Base-by-base conservation (phyloP, 92 coral and sea anemone genomes). In the Umimayanthus chanpuru region DNA sequence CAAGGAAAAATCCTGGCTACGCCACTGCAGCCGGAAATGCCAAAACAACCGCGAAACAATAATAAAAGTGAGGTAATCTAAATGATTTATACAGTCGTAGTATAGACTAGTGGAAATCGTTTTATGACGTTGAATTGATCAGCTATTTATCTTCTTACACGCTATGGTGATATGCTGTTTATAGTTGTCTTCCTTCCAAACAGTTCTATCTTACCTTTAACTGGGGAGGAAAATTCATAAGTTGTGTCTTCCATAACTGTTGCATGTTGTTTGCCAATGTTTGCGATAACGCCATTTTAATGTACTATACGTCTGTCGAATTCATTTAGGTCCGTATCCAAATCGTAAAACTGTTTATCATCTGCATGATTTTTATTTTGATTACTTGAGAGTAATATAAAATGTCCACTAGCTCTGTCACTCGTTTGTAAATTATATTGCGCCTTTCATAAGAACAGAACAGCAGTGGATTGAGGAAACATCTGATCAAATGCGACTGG, bases 21-120 rank as follows among this genome's bases (percentile, higher is more conserved):
- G n/a, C n/a, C n/a, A n/a, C n/a, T n/a, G n/a, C n/a, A n/a, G n/a
- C n/a, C n/a, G n/a, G 36, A 9, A 85, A 25, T 85, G 80, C 78
- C 88, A 85, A 74, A 85, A 85, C 80, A 76, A 76, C 79, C 25
- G 70, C 72, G 80, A 80, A 82, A 75, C n/a, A n/a, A n/a, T 84
- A 41, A 67, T 32, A 50, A 84, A 50, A 49, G 88, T 68, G 87
- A 2, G 32, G 39, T 18, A 76, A 21, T 39, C 67, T 9, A 25
- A n/a, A 71, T 50, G 76, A 77, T 75, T 28, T 82, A 16, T 9
- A 40, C 23, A 72, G 30, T 20, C 76, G 80, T 41, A 76, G 55
- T 56, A 76, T 40, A 76, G 80, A 38, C 16, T 53, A 8, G 39
- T 53, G 28, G 80, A 40, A 76, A 76, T 76, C 56, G 80, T 23